A percentile compares a stretch with the other conserved stretches of the same genome.
phyloP scores from a whole-genome alignment of 1,140 invertebrate genomes.

The Bombus polaris region DNA sequence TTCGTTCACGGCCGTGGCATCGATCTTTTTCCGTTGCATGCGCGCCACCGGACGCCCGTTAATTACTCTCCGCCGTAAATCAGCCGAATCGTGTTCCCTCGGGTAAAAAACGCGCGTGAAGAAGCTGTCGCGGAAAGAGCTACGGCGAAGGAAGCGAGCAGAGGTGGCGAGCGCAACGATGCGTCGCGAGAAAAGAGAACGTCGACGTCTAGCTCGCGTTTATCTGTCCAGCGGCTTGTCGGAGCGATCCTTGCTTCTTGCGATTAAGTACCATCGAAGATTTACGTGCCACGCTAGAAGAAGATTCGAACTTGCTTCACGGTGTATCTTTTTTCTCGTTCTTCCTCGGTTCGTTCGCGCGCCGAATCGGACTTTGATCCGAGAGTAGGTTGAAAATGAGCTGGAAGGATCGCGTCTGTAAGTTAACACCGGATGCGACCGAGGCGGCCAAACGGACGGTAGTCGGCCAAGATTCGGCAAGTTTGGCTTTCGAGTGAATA shows the following conservation, averaged over 20 bases:
- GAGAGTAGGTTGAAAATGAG: neutral
- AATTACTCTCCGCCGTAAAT: conserved; percentile 48
- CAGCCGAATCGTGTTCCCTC: neutral
- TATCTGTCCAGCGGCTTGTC: conserved; percentile 60
- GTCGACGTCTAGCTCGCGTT: conserved; percentile 27
- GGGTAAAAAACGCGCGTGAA: conserved; percentile 12
- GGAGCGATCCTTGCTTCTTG: conserved; percentile 60
- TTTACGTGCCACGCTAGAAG: conserved; percentile 63
- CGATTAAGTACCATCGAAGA: conserved; percentile 62
- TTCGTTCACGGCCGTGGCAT: neutral
- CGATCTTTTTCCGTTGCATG: neutral
- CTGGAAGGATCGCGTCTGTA: neutral
- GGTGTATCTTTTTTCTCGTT: conserved; percentile 36
- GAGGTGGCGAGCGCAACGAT: neutral
- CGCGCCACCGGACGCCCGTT: conserved; percentile 6
- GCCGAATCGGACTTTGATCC: neutral
- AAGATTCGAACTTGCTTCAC: conserved; percentile 55
- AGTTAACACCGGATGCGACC: conserved; percentile 48
- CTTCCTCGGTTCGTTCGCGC: neutral
- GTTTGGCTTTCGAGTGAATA: conserved; percentile 71
- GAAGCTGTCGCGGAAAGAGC: conserved; percentile 33
- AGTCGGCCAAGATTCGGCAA: conserved; percentile 46
- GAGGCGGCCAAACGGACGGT: conserved; percentile 36
- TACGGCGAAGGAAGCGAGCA: no score
- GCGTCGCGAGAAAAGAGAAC: conserved; percentile 11